Evolutionary conservation across 2,888 invertebrate genomes (phyloP).

Genomic region (Callinectes sapidus): DNA sequence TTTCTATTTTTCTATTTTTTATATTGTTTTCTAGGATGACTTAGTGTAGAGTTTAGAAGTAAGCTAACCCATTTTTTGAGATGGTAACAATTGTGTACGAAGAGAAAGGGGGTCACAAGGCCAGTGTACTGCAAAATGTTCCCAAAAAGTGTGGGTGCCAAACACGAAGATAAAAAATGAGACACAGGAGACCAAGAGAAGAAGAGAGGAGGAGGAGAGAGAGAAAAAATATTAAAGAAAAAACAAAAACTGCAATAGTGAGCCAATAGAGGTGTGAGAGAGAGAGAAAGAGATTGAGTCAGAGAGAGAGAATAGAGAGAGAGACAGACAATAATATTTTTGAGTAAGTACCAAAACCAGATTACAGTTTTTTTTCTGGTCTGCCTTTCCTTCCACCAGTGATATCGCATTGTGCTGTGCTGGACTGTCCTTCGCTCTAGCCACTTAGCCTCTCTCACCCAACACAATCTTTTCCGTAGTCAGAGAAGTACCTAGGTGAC

Average conservation of each 20-base stretch:
- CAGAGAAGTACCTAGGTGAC: constrained; percentile 45
- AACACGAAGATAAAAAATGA: background rate
- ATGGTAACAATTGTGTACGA: background rate
- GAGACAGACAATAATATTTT: constrained; percentile 34
- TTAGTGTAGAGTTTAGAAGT: constrained; percentile 19
- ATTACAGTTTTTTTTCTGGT: background rate
- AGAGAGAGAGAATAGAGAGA: constrained; percentile 39
- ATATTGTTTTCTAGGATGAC: background rate
- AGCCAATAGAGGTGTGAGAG: background rate
- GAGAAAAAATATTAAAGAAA: background rate
- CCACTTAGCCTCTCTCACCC: background rate
- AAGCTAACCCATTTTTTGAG: constrained; percentile 24
- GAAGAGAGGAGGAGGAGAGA: constrained; percentile 49
- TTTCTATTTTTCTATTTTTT: background rate
- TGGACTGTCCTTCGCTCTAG: constrained; percentile 17
- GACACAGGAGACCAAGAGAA: constrained; percentile 31
- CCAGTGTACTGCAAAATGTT: background rate
- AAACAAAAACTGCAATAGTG: background rate
- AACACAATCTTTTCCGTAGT: constrained; percentile 31
- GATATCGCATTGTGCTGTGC: background rate
- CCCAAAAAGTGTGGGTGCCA: background rate
- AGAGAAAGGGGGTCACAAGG: background rate
- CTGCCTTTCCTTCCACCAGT: background rate
- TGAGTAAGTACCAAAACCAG: constrained; percentile 54
- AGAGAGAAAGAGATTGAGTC: background rate